Conservation (phyloP, 1,140 invertebrate genomes). For the Chironomus striatipennis region DNA sequence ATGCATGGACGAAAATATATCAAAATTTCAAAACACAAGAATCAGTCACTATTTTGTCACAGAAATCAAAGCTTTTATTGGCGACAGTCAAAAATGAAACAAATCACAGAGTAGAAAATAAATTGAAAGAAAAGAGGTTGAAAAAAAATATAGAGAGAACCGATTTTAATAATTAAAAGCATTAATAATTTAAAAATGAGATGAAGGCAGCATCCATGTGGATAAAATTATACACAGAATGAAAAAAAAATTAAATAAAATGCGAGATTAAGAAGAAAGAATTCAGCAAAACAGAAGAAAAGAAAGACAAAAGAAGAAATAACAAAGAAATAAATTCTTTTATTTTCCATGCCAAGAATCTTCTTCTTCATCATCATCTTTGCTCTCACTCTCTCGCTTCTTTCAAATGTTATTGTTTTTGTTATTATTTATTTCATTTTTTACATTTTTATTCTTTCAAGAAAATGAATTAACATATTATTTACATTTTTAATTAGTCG, state of each 20-base stretch:
- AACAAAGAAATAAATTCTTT: conserved; percentile 10
- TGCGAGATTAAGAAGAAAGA: not conserved
- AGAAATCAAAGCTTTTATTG: no score
- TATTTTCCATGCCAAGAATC: not conserved
- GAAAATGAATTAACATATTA: conserved; percentile 27
- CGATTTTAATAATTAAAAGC: conserved; percentile 10
- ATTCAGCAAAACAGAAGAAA: not conserved
- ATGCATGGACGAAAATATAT: no score
- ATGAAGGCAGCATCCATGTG: not conserved
- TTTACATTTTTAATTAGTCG: conserved; percentile 27
- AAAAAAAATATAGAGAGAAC: not conserved
- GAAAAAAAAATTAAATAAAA: not conserved
- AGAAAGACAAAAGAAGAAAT: not conserved
- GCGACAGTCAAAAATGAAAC: no score
- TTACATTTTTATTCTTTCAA: not conserved
- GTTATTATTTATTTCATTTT: no score
- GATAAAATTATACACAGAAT: not conserved
- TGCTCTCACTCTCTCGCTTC: no score
- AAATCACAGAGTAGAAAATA: no score
- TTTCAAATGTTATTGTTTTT: no score
- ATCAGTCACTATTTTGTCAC: no score
- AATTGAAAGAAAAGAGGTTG: no score
- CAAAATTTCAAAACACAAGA: no score
- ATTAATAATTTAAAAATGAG: not conserved
- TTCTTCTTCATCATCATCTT: no score